Conservation (phyloP, 2,888 invertebrate species). For the Phorcus lineatus region DNA sequence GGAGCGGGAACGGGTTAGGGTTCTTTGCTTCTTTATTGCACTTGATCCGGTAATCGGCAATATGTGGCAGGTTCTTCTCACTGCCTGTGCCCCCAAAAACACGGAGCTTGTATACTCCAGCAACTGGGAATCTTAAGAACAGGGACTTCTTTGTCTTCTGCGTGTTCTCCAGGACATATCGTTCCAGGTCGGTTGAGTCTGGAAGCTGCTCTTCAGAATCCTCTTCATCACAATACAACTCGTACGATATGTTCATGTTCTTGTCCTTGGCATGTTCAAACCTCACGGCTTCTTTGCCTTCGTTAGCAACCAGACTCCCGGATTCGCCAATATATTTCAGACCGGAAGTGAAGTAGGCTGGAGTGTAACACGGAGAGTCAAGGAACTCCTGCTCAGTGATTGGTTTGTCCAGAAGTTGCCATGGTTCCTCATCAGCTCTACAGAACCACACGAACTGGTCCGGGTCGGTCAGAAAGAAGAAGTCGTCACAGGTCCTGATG, state of each 20-base stretch:
- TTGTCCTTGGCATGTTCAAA: conserved; percentile 24
- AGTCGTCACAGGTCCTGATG: conserved; percentile 35
- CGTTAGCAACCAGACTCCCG: conserved; percentile 37
- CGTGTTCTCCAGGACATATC: conserved; percentile 33
- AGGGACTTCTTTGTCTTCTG: conserved; percentile 29
- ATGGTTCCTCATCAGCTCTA: conserved; percentile 42
- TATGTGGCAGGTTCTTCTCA: background rate
- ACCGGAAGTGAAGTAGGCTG: conserved; percentile 38
- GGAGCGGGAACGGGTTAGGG: conserved; percentile 50
- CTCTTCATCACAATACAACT: conserved; percentile 33
- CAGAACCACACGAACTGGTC: conserved; percentile 43
- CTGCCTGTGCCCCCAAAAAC: background rate
- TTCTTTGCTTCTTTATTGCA: conserved; percentile 44
- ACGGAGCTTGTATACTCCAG: conserved; percentile 11
- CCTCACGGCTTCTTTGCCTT: conserved; percentile 38
- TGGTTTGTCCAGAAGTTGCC: conserved; percentile 44
- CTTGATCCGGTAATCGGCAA: conserved; percentile 59
- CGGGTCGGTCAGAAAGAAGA: conserved; percentile 46
- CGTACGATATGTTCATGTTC: conserved; percentile 39
- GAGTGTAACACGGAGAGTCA: conserved; percentile 35
- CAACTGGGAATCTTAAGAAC: conserved; percentile 34
- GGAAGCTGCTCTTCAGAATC: conserved; percentile 14
- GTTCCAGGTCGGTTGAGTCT: conserved; percentile 25
- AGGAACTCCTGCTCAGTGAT: conserved; percentile 39
- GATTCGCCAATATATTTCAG: conserved; percentile 36